Evolutionary conservation across 2,113 vertebrate genomes (phyloP), one percentile per base, ranked within the genome.

Genomic region (Mirza zaza): DNA sequence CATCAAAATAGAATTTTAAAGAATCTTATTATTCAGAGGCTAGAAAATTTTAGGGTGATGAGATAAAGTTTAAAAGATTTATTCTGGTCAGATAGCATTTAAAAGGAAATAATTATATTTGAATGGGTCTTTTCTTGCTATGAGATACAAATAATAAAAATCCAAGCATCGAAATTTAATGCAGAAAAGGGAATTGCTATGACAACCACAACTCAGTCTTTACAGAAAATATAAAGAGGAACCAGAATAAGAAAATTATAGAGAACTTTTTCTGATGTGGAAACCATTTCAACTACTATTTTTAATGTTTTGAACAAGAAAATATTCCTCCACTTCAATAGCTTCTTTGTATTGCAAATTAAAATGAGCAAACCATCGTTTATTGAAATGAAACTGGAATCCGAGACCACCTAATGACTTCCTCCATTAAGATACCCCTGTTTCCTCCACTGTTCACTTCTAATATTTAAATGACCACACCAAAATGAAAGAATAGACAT

Each of bases 191-290:
- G 68, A 94, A 94, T 75, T 97, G 89, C 94, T 59, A 25, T 96
- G 98, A 90, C 97, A 98, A 97, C 96, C 59, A 71, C 89, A 89
- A 50, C 71, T 80, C 59, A 68, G 94, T 70, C 92, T 92, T 94
- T 89, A 84, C 10, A 76, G n/a, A 82, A 97, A 85, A 86, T 65
- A 95, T 42, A 94, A 94, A 70, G 84, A 76, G 76, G 76, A 98
- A 77, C 63, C 83, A 89, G 87, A 88, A 90, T 82, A 82, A 97
- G 67, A 95, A 87, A 90, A 97, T 92, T 71, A 91, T 71, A 96
- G 59, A 86, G 96, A 97, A 42, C 14, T 95, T 92, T 52, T 73
- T 97, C 93, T 45, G 63, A 8, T 94, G 95, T 95, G 48, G 55
- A 97, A 95, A 90, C 57, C 76, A 95, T 97, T 89, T 95, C 91